These are phyloP conservation scores for Lophochroa leadbeateri DNA, from an alignment of 2,113 vertebrate genomes.

Conservation along the genomic window DNA sequence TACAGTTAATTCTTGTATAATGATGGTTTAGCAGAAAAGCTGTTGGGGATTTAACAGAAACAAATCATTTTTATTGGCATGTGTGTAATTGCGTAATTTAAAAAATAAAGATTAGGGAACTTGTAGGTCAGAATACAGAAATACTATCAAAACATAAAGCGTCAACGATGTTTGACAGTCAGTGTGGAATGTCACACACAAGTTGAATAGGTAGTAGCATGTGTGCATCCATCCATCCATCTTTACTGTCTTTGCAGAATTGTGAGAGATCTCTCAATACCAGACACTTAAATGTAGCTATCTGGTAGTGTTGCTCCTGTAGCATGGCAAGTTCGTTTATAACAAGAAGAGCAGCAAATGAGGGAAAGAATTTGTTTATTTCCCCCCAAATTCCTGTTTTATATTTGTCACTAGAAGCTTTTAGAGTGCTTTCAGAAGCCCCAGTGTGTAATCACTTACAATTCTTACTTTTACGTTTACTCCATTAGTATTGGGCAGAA, in stretches of 20 bases:
- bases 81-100: background rate
- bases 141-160: background rate
- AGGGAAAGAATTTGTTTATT: background rate
- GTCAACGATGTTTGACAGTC: background rate
- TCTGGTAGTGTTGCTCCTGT: background rate
- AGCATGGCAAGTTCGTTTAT: background rate
- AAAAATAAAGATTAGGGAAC: background rate
- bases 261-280: background rate
- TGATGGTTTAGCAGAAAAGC: background rate
- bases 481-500: background rate
- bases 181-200: background rate
- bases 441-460: background rate
- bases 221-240: rapidly evolving
- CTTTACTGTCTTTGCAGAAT: background rate
- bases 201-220: background rate
- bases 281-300: background rate
- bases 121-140: background rate
- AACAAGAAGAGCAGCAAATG: background rate
- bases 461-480: background rate
- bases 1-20: background rate
- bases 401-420: background rate
- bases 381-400: rapidly evolving
- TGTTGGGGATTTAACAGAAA: background rate
- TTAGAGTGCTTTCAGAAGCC: background rate
- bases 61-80: background rate